Percentiles rank a stretch among this genome's conserved stretches.
Evolutionary conservation across 2,888 invertebrate genomes (phyloP).

Genomic region (Spodoptera picta): DNA sequence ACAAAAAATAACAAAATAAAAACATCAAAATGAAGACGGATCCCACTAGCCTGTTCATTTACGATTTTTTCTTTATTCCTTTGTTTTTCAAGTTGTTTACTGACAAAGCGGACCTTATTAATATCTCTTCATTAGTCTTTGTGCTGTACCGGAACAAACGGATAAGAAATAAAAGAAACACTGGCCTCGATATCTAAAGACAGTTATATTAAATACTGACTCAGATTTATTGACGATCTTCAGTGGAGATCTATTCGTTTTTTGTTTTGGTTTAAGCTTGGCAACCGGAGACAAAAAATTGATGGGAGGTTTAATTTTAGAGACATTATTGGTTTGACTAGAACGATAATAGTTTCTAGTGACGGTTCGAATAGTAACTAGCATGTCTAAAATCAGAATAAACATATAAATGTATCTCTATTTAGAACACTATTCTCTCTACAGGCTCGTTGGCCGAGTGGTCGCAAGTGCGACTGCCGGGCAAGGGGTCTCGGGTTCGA

Average conservation of each 20-base stretch:
- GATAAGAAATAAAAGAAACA: slow-evolving; percentile 25
- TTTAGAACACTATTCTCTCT: too few relatives aligned
- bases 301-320: too few relatives aligned
- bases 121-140: slow-evolving; percentile 50
- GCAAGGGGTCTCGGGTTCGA: too few relatives aligned
- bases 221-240: slow-evolving; percentile 18
- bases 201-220: slow-evolving; percentile 17
- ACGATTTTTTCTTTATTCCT: slow-evolving; percentile 36
- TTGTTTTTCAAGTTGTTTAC: slow-evolving; percentile 46
- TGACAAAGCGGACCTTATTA: slow-evolving; percentile 34
- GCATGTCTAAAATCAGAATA: too few relatives aligned
- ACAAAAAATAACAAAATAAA: background rate
- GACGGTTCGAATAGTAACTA: background rate
- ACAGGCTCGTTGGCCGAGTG: too few relatives aligned
- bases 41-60: slow-evolving; percentile 24
- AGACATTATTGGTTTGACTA: too few relatives aligned
- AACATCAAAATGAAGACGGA: slow-evolving; percentile 2
- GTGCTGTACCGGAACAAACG: slow-evolving; percentile 41
- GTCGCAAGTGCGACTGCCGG: too few relatives aligned
- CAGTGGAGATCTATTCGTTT: background rate
- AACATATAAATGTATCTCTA: too few relatives aligned
- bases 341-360: too few relatives aligned
- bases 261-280: background rate
- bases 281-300: too few relatives aligned
- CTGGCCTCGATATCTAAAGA: slow-evolving; percentile 18